Evolutionary conservation across 2,888 invertebrate genomes (phyloP), one percentile per base, ranked within the genome.

Genomic region (Lepidonotus clava): DNA sequence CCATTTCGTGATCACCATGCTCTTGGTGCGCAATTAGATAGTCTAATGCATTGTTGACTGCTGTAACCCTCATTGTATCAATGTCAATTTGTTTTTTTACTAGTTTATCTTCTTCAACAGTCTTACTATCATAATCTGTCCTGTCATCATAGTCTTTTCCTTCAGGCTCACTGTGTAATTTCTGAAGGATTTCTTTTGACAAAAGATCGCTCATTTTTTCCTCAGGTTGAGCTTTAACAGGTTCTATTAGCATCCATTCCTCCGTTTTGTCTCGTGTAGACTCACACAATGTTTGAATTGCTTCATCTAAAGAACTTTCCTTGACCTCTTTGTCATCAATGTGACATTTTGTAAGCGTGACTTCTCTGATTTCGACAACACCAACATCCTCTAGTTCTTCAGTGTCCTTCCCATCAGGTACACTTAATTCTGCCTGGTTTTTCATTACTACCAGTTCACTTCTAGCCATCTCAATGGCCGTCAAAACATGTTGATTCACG

Each of bases 11-110:
- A n/a, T n/a, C n/a, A n/a, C n/a, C n/a, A n/a, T n/a, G n/a, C n/a
- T n/a, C n/a, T n/a, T n/a, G n/a, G n/a, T n/a, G n/a, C n/a, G n/a
- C n/a, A n/a, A n/a, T n/a, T n/a, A n/a, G n/a, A n/a, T n/a, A n/a
- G n/a, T n/a, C n/a, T n/a, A n/a, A n/a, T n/a, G n/a, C n/a, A n/a
- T n/a, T n/a, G n/a, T n/a, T n/a, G n/a, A n/a, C n/a, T n/a, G n/a
- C n/a, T n/a, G n/a, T n/a, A n/a, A n/a, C n/a, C n/a, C n/a, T n/a
- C 34, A 21, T 14, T 38, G 38, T 21, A 18, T 32, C 38, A n/a
- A n/a, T 71, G 71, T 38, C 71, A 71, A 34, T 38, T 11, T 71
- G 38, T 56, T 56, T 5, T 56, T 24, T 56, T 56, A 56, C 56
- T 18, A 56, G 5, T 5, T 8, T 5, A 56, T n/a, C n/a, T 56